These are phyloP conservation scores for Agrochola lota DNA, from an alignment of 2,888 invertebrate species.

Conservation along the genomic window DNA sequence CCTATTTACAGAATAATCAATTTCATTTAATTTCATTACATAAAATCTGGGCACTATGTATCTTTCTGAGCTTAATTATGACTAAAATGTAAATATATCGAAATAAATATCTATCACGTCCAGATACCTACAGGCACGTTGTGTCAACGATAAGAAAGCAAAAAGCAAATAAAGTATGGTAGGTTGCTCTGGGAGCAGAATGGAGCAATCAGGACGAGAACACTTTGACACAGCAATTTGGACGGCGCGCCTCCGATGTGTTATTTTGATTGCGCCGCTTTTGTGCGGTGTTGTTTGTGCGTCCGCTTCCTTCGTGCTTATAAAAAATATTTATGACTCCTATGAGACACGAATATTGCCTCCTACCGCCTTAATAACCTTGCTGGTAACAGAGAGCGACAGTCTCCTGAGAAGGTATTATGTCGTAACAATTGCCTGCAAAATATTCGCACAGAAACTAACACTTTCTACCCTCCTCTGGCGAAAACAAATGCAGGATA, in stretches of 20 bases:
- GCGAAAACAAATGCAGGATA: slow-evolving; percentile 46
- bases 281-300: slow-evolving; percentile 83
- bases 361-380: slow-evolving; percentile 76
- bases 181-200: slow-evolving; percentile 82
- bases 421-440: slow-evolving; percentile 65
- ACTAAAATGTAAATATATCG: not conserved
- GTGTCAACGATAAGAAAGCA: slow-evolving; percentile 80
- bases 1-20: no score
- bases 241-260: slow-evolving; percentile 84
- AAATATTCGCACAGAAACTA: slow-evolving; percentile 63
- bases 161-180: slow-evolving; percentile 78
- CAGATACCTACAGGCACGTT: slow-evolving; percentile 51
- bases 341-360: slow-evolving; percentile 78
- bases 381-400: slow-evolving; percentile 69
- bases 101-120: slow-evolving; percentile 33
- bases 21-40: no score
- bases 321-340: slow-evolving; percentile 82
- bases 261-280: slow-evolving; percentile 88
- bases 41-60: not conserved
- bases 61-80: not conserved
- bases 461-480: slow-evolving; percentile 43
- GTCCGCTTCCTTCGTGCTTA: slow-evolving; percentile 79
- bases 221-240: slow-evolving; percentile 89
- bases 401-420: slow-evolving; percentile 71
- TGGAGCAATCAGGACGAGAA: slow-evolving; percentile 88